A percentile compares a stretch with the other conserved stretches of the same genome.
Evolutionary conservation across 2,888 invertebrate genomes (phyloP).

Genomic region (Plagodis pulveraria): DNA sequence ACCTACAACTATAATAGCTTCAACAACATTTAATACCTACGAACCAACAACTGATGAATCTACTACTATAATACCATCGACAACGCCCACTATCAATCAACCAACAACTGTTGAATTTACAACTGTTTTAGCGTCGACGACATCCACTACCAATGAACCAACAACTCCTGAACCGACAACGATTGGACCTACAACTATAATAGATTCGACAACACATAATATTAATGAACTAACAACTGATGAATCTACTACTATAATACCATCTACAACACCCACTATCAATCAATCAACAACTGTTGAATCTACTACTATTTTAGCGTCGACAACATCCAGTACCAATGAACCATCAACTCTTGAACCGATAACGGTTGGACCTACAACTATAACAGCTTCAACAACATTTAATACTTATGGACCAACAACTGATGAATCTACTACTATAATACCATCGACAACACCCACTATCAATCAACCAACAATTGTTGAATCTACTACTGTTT

Average conservation of each 20-base stretch:
- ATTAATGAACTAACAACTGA: too few relatives aligned
- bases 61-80: background rate
- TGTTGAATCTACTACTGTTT: background rate
- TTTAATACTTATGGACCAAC: background rate
- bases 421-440: conserved; percentile 1
- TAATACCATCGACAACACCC: background rate
- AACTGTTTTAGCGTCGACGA: background rate
- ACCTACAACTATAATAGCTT: background rate
- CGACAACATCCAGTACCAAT: background rate
- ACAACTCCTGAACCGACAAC: conserved; percentile 3
- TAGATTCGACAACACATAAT: background rate
- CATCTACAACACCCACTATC: background rate
- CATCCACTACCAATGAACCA: background rate
- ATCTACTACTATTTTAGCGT: background rate
- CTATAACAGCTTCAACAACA: background rate
- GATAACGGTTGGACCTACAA: conserved; percentile 2
- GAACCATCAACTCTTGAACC: background rate
- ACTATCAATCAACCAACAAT: conserved; percentile 4
- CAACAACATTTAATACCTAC: background rate
- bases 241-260: too few relatives aligned
- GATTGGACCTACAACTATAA: background rate
- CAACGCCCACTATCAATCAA: background rate
- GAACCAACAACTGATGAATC: background rate
- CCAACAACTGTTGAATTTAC: conserved; percentile 1
- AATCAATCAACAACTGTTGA: background rate